Evolutionary conservation across 2,888 invertebrate genomes (phyloP).

Genomic region (Ectemnius continuus): DNA sequence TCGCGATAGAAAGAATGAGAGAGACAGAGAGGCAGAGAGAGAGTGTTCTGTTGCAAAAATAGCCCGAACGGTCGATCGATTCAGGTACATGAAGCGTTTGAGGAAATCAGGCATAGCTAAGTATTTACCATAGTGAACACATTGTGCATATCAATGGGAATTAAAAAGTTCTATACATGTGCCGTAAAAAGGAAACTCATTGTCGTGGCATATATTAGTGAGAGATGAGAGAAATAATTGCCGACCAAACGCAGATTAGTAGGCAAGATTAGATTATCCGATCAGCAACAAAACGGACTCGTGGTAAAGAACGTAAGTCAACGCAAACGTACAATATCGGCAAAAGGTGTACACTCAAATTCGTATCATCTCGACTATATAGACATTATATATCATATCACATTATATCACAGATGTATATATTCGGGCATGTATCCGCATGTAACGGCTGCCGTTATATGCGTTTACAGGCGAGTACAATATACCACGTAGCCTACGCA

Average conservation of each 20-base stretch:
- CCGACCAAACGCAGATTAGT: slow-evolving; percentile 71
- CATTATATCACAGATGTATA: slow-evolving; percentile 26
- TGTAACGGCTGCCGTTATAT: slow-evolving; percentile 7
- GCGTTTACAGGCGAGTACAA: slow-evolving; percentile 49
- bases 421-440: slow-evolving; percentile 10
- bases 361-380: slow-evolving; percentile 40
- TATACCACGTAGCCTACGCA: slow-evolving; percentile 57
- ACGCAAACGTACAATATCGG: slow-evolving; percentile 75
- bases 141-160: slow-evolving; percentile 79
- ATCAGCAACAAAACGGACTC: slow-evolving; percentile 72
- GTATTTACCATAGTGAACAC: slow-evolving; percentile 78
- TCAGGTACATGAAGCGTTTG: slow-evolving; percentile 78
- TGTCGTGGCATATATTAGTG: slow-evolving; percentile 77
- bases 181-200: slow-evolving; percentile 84
- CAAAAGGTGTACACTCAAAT: slow-evolving; percentile 76
- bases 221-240: slow-evolving; percentile 72
- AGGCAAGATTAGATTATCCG: slow-evolving; percentile 66
- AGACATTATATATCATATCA: slow-evolving; percentile 42
- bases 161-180: slow-evolving; percentile 79
- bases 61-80: slow-evolving; percentile 77
- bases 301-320: slow-evolving; percentile 74
- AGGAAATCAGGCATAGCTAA: slow-evolving; percentile 78
- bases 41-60: slow-evolving; percentile 71
- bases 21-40: slow-evolving; percentile 60
- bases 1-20: slow-evolving; percentile 65